phyloP scores from a whole-genome alignment of 2,797 vertebrate species.

The Malurus splendens region DNA sequence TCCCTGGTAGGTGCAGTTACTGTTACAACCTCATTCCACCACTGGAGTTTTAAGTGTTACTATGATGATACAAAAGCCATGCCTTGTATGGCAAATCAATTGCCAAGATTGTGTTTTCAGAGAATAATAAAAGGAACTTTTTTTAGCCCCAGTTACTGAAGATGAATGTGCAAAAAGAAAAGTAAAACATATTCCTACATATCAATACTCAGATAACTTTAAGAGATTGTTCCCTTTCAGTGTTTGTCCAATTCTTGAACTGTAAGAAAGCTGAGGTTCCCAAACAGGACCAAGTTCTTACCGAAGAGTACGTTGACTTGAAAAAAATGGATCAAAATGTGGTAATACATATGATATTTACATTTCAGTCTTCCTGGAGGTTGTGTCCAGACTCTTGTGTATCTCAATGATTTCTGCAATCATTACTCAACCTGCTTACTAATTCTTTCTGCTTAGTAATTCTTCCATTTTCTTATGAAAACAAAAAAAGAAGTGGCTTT shows the following conservation, averaged over 20 bases:
- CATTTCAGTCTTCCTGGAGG: neutral
- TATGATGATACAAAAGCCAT: neutral
- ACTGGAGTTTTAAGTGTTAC: neutral
- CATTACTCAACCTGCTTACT: neutral
- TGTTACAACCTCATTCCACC: neutral
- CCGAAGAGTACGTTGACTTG: neutral
- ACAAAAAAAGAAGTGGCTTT: neutral
- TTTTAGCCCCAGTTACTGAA: neutral
- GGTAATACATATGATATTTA: neutral
- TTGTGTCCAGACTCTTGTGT: neutral
- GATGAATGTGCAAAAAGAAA: neutral
- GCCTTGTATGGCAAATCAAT: neutral
- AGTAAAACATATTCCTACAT: neutral
- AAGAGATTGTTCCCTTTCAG: neutral
- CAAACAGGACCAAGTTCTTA: neutral
- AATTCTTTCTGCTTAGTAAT: neutral
- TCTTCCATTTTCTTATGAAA: neutral
- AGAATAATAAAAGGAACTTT: neutral
- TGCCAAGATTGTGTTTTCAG: neutral
- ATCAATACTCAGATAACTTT: neutral
- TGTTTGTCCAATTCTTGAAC: neutral
- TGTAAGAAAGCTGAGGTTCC: neutral
- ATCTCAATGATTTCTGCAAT: neutral
- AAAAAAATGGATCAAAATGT: neutral
- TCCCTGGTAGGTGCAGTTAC: neutral